Base-by-base conservation (phyloP, 2,113 vertebrate genomes). In the Ageneiosus marmoratus region DNA sequence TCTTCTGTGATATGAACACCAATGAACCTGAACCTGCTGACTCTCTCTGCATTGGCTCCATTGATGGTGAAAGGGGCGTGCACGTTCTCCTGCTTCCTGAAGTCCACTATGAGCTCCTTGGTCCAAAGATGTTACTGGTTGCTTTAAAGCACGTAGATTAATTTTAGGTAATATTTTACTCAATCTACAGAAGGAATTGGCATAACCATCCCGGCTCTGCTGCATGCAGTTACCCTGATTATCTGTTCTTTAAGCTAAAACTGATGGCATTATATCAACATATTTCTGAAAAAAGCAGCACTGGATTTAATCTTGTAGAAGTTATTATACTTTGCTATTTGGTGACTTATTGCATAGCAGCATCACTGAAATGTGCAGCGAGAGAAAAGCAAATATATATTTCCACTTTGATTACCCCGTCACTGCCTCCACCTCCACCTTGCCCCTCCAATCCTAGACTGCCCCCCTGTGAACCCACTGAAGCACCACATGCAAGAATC, bases 401-500 rank as follows among this genome's bases (percentile, higher is more conserved):
- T 24, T 2, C 18, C 24, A 27, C 16, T 72, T 46, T 51, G 51
- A 69, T 24, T 41, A 4, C 32, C 16, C 9, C 63, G 16, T 37
- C 34, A 5, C 3, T 3, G 18, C 1, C 44, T 24, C 11, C 51
- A 22, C 10, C 0, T 29, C 24, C 67, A 46, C 15, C 37, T 37
- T 32, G n/a, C 76, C 80, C 44, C 51, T 69, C 18, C 12, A 37
- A 18, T 80, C 77, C 80, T 53, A 8, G 77, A 77, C 60, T 80
- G 86, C 69, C 76, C 86, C n/a, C 77, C 77, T 34, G 41, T 86
- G 87, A 84, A 82, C 81, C 63, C 60, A 5, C 37, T 58, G 74
- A 69, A 67, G 67, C 56, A 55, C 27, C 6, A 32, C 73, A 77
- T 86, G 2, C 34, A 29, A 24, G 63, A 63, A 37, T 32, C 73